Conservation (phyloP, 2,797 vertebrate species). For the Ispidina lecontei region DNA sequence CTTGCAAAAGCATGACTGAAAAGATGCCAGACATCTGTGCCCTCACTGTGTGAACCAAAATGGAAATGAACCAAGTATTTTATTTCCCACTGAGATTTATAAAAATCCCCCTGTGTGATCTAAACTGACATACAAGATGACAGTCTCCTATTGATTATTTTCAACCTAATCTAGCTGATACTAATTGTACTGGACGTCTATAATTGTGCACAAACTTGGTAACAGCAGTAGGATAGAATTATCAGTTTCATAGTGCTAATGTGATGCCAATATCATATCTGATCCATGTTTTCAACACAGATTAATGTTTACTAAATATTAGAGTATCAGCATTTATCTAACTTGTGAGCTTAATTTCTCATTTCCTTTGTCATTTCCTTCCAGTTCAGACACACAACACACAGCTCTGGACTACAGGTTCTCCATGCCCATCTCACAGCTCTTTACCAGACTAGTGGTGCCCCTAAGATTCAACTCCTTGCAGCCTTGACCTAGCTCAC, state of each 20-base stretch:
- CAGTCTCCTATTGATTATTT: conserved; percentile 19
- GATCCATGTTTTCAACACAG: not conserved
- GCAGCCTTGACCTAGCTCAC: not conserved
- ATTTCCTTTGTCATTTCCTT: not conserved
- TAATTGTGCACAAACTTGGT: not conserved
- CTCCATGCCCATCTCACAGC: not conserved
- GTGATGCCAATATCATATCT: not conserved
- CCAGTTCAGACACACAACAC: not conserved
- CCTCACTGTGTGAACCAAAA: conserved; percentile 18
- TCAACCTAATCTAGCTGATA: conserved; percentile 18
- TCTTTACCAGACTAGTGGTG: not conserved
- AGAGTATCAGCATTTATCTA: not conserved
- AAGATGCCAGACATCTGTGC: conserved; percentile 60
- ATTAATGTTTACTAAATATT: not conserved
- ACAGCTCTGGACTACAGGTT: not conserved
- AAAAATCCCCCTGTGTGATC: conserved; percentile 15
- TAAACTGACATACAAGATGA: not conserved
- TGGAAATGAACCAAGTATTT: conserved; percentile 15
- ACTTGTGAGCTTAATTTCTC: not conserved
- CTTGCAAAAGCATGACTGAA: conserved; percentile 6
- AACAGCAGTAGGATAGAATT: not conserved
- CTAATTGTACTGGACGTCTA: conserved; percentile 8
- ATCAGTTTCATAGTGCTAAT: not conserved
- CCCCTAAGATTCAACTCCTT: not conserved
- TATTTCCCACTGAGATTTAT: conserved; percentile 33